phyloP scores from a whole-genome alignment of 2,888 invertebrate species.

The Tubiluchus corallicola region DNA sequence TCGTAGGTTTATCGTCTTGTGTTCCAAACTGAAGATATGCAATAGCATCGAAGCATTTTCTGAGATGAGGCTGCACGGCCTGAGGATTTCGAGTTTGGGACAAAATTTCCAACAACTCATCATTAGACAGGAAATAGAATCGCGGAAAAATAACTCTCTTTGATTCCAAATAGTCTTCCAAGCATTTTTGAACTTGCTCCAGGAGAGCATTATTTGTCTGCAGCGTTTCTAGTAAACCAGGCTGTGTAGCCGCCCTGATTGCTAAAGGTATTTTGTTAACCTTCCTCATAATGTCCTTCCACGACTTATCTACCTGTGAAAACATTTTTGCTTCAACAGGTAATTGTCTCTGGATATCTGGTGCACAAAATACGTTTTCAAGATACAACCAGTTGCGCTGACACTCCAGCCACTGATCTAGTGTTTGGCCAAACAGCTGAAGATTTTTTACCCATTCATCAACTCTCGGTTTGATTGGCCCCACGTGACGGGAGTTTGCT shows the following conservation, averaged over 20 bases:
- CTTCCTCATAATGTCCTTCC: constrained; percentile 68
- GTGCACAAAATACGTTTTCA: constrained; percentile 30
- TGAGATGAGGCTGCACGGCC: constrained; percentile 69
- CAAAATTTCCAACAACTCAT: constrained; percentile 68
- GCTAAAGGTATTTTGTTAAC: constrained; percentile 60
- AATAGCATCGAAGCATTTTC: constrained; percentile 74
- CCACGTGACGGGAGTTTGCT: constrained; percentile 63
- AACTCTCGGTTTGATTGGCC: constrained; percentile 58
- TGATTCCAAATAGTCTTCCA: constrained; percentile 71
- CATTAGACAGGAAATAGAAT: constrained; percentile 76
- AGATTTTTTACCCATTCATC: constrained; percentile 39
- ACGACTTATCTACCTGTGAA: constrained; percentile 64
- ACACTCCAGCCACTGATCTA: neutral
- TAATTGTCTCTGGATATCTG: constrained; percentile 31
- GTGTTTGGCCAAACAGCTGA: neutral
- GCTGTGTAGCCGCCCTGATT: constrained; percentile 54
- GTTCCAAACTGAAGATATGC: constrained; percentile 54
- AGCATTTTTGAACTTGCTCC: constrained; percentile 71
- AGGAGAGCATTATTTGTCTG: constrained; percentile 53
- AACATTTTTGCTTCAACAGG: constrained; percentile 32
- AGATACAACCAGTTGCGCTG: neutral
- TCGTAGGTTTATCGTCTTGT: constrained; percentile 34
- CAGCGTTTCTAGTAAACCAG: constrained; percentile 45
- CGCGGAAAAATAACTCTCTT: constrained; percentile 70
- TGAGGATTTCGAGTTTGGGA: constrained; percentile 68